These are phyloP conservation scores for Regulus satrapa DNA, from an alignment of 2,113 vertebrate species.

Conservation along the genomic window DNA sequence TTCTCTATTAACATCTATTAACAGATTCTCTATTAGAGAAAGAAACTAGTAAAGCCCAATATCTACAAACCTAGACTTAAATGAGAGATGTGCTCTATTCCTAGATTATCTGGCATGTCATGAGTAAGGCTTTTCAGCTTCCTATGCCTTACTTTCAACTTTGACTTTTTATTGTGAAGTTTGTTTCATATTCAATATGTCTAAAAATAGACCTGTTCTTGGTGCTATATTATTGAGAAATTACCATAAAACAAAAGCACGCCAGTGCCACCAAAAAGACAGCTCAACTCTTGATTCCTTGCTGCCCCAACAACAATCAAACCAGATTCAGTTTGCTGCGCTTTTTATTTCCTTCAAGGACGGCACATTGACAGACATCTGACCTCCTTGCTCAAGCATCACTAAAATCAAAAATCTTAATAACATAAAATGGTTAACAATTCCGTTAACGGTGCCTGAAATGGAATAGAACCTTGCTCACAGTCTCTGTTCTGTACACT, in stretches of 20 bases:
- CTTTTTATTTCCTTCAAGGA: constrained; percentile 21
- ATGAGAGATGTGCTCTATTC: not conserved
- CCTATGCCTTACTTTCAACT: not conserved
- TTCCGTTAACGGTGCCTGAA: not conserved
- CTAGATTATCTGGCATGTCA: not conserved
- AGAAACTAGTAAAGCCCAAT: not conserved
- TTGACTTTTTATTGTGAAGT: not conserved
- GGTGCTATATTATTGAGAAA: not conserved
- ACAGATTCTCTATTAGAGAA: not conserved
- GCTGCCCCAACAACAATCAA: not conserved
- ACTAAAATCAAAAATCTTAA: constrained; percentile 43
- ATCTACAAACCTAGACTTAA: not conserved
- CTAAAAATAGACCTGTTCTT: not conserved
- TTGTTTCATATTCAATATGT: not conserved
- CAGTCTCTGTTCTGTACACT: not conserved
- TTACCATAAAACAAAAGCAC: not conserved
- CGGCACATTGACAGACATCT: not conserved
- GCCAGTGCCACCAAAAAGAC: not conserved
- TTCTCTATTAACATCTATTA: not conserved
- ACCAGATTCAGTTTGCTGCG: not conserved
- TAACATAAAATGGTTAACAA: constrained; percentile 21
- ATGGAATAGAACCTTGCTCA: not conserved
- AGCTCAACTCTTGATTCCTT: not conserved
- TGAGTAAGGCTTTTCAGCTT: constrained; percentile 42
- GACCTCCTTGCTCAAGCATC: not conserved